These are phyloP conservation scores for Dasypus novemcinctus DNA, from an alignment of 2,113 vertebrate genomes.

Conservation along the genomic window DNA sequence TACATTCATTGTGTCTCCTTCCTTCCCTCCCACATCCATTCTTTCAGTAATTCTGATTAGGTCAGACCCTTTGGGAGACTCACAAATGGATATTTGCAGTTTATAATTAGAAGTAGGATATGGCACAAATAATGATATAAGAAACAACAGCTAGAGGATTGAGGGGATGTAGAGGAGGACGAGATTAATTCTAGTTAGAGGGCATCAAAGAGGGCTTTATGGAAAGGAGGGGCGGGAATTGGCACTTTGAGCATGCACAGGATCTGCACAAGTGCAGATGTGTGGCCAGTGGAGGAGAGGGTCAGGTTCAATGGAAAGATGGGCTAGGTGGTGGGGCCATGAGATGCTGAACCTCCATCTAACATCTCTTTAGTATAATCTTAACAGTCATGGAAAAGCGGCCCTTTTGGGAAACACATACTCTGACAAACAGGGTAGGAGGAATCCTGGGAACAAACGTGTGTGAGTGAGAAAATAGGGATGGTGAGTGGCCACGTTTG, in stretches of 20 bases:
- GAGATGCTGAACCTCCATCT: neutral
- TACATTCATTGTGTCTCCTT: neutral
- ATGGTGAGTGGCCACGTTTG: no score
- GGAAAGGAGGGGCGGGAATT: neutral
- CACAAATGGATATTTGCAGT: neutral
- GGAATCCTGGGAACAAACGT: neutral
- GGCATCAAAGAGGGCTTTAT: neutral
- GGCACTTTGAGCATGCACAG: neutral
- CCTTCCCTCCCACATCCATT: neutral
- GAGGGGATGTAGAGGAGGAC: neutral
- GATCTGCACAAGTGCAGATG: neutral
- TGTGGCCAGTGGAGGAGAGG: neutral
- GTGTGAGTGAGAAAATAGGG: neutral
- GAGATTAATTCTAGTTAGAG: neutral
- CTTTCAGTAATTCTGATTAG: neutral
- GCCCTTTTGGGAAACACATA: neutral
- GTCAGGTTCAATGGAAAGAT: neutral
- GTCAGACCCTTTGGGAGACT: neutral
- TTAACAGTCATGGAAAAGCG: neutral
- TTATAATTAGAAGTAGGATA: neutral
- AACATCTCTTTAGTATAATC: neutral
- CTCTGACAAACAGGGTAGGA: neutral
- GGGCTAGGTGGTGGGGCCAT: neutral
- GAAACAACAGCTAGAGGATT: neutral
- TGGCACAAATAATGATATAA: neutral